phyloP scores from a whole-genome alignment of 2,888 invertebrate species.

The Polyploca ridens region DNA sequence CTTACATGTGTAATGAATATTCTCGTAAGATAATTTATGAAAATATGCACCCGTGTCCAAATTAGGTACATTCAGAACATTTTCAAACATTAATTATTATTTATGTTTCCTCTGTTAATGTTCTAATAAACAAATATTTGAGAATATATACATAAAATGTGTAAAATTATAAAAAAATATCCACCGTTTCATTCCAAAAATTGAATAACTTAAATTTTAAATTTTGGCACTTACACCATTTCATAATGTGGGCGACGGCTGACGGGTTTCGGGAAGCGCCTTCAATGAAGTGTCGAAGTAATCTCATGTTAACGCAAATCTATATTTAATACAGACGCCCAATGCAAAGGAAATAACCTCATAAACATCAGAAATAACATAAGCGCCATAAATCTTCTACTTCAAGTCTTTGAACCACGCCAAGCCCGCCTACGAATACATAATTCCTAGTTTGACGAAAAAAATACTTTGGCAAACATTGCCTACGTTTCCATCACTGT shows the following conservation, averaged over 20 bases:
- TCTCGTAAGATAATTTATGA: background rate
- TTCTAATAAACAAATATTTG: background rate
- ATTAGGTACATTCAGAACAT: too few relatives aligned
- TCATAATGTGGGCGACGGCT: too few relatives aligned
- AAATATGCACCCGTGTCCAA: too few relatives aligned
- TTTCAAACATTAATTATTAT: too few relatives aligned
- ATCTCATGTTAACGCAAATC: too few relatives aligned
- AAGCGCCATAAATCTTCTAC: background rate
- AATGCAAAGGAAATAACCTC: constrained; percentile 7
- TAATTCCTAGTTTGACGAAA: background rate
- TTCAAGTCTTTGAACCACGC: background rate
- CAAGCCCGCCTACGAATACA: background rate
- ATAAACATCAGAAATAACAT: constrained; percentile 1
- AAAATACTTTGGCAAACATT: background rate
- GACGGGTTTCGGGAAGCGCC: background rate
- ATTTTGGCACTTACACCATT: background rate
- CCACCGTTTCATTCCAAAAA: background rate
- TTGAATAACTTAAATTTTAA: background rate
- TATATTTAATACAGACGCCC: background rate
- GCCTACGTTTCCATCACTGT: background rate
- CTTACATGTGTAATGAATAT: background rate
- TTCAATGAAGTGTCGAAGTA: too few relatives aligned
- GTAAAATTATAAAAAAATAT: too few relatives aligned
- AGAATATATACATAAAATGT: background rate
- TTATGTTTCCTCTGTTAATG: too few relatives aligned